Percentiles rank a stretch among this genome's conserved stretches.
Conservation (phyloP, 2,113 vertebrate species). For the Leucopsar rothschildi region DNA sequence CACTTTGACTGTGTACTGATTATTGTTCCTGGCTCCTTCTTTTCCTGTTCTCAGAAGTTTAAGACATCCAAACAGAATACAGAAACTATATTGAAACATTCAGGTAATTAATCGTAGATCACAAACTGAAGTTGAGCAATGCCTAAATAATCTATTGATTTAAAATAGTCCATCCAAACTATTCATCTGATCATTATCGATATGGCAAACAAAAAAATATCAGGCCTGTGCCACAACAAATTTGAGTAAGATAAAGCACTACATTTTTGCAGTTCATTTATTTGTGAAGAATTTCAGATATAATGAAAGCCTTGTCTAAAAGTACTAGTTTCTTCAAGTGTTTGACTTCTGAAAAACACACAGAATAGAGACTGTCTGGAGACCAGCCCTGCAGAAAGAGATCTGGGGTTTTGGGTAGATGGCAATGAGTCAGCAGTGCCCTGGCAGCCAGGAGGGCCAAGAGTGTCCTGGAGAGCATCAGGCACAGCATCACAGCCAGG, state of each 20-base stretch:
- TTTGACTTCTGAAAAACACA: background rate
- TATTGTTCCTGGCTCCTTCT: background rate
- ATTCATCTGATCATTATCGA: background rate
- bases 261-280: background rate
- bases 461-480: accelerated
- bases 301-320: background rate
- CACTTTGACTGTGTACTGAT: background rate
- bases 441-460: background rate
- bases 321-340: background rate
- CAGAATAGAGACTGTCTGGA: background rate
- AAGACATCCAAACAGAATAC: background rate
- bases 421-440: background rate
- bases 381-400: accelerated
- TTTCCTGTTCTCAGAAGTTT: background rate
- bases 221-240: background rate
- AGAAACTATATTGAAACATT: background rate
- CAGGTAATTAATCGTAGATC: background rate
- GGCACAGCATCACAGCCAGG: accelerated
- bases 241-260: background rate
- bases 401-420: background rate
- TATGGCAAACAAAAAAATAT: background rate
- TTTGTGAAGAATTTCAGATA: background rate
- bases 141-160: background rate
- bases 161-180: background rate
- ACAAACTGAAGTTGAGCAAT: background rate